Evolutionary conservation across 2,113 vertebrate genomes (phyloP).

Genomic region (Arothron firmamentum): DNA sequence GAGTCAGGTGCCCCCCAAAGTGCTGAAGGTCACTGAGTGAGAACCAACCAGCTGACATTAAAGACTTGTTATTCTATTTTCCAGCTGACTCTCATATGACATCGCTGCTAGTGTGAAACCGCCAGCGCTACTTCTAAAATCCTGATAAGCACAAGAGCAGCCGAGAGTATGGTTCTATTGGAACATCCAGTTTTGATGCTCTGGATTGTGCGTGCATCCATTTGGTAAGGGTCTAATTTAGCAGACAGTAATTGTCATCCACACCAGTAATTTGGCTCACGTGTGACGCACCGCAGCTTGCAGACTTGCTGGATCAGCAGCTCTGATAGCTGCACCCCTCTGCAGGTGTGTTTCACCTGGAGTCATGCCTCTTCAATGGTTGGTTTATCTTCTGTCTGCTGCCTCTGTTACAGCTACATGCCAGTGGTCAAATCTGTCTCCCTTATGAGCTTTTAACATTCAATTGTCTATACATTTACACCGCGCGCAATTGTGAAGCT

Average conservation of each 20-base stretch:
- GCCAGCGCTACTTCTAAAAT: constrained; percentile 1
- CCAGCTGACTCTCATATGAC: constrained; percentile 51
- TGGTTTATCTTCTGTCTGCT: constrained; percentile 17
- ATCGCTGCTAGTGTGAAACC: neutral
- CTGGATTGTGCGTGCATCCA: constrained; percentile 1
- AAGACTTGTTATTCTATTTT: neutral
- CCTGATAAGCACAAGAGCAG: constrained; percentile 6
- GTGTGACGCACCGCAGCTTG: constrained; percentile 29
- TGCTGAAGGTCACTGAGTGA: neutral
- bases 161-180: neutral
- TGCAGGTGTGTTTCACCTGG: constrained; percentile 14
- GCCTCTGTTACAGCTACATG: neutral
- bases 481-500: neutral
- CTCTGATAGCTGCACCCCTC: constrained; percentile 28
- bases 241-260: constrained; percentile 42
- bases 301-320: constrained; percentile 35
- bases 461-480: neutral
- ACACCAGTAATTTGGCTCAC: constrained; percentile 43
- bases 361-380: neutral
- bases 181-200: constrained; percentile 9
- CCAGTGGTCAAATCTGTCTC: neutral
- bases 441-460: neutral
- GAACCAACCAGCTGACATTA: neutral
- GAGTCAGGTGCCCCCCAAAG: too few species aligned
- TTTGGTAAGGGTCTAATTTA: constrained; percentile 30